Evolutionary conservation across 1,140 invertebrate species (phyloP).

Genomic region (Calephelis virginiensis): DNA sequence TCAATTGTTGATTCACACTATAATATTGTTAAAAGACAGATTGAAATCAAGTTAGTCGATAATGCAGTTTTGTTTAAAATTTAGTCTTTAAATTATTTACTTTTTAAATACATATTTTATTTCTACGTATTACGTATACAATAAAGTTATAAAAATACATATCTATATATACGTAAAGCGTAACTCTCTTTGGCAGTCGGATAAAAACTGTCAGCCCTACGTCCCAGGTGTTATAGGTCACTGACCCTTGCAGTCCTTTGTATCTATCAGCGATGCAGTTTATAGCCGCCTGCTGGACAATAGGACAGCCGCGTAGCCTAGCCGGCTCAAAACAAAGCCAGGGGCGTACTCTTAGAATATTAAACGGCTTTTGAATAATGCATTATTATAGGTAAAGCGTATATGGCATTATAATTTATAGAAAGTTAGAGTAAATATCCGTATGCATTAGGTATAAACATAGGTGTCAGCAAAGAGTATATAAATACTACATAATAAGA

Average conservation of each 20-base stretch:
- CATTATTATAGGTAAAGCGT: constrained; percentile 6
- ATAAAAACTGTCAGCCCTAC: not conserved
- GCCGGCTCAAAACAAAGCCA: constrained; percentile 2
- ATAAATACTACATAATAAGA: too few species aligned
- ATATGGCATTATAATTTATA: constrained; percentile 6
- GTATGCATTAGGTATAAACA: too few species aligned
- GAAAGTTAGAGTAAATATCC: not conserved
- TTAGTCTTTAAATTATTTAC: too few species aligned
- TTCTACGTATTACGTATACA: too few species aligned
- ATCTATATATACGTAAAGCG: not conserved
- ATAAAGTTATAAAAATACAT: not conserved
- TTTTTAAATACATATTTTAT: too few species aligned
- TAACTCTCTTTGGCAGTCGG: not conserved
- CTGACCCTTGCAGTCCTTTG: constrained; percentile 4
- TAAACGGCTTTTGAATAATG: constrained; percentile 13
- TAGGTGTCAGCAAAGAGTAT: too few species aligned
- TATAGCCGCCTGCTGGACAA: constrained; percentile 3
- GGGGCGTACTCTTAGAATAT: constrained; percentile 3
- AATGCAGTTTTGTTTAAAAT: too few species aligned
- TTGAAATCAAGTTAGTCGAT: too few species aligned
- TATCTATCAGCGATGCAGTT: constrained; percentile 14
- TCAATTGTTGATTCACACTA: too few species aligned
- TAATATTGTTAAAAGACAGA: too few species aligned
- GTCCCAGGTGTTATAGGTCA: constrained; percentile 1
- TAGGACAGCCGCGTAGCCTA: not conserved